Evolutionary conservation across 2,888 invertebrate species (phyloP).

Genomic region (Subacronicta megacephala): DNA sequence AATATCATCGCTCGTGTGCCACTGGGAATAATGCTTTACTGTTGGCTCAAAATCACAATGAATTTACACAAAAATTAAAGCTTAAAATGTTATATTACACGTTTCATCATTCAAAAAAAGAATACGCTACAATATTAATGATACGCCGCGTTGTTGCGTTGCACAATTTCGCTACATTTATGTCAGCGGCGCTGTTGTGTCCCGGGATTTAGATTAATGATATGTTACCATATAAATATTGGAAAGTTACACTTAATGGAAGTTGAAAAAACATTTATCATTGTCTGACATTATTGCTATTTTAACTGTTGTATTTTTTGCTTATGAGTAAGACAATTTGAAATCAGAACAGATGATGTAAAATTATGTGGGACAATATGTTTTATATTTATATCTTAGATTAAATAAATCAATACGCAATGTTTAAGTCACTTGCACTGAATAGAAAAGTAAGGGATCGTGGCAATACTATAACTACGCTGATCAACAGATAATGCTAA

Average conservation of each 20-base stretch:
- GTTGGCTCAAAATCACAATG: conserved; percentile 5
- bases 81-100: conserved; percentile 7
- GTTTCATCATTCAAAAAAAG: conserved; percentile 32
- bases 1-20: not conserved
- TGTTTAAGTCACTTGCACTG: too few relatives aligned
- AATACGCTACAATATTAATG: conserved; percentile 65
- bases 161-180: conserved; percentile 70
- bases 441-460: too few relatives aligned
- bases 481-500: too few relatives aligned
- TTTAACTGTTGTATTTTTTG: conserved; percentile 27
- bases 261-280: conserved; percentile 46
- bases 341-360: conserved; percentile 12
- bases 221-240: conserved; percentile 49
- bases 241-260: conserved; percentile 40
- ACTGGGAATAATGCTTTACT: not conserved
- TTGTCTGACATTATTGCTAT: conserved; percentile 39
- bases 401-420: too few relatives aligned
- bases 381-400: too few relatives aligned
- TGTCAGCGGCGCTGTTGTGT: conserved; percentile 60
- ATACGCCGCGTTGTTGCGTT: conserved; percentile 56
- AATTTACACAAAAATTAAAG: conserved; percentile 12
- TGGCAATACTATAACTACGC: too few relatives aligned
- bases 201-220: conserved; percentile 77
- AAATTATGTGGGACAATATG: not conserved
- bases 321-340: conserved; percentile 18